phyloP scores from a whole-genome alignment of 2,888 invertebrate genomes.

The Penaeus monodon region DNA sequence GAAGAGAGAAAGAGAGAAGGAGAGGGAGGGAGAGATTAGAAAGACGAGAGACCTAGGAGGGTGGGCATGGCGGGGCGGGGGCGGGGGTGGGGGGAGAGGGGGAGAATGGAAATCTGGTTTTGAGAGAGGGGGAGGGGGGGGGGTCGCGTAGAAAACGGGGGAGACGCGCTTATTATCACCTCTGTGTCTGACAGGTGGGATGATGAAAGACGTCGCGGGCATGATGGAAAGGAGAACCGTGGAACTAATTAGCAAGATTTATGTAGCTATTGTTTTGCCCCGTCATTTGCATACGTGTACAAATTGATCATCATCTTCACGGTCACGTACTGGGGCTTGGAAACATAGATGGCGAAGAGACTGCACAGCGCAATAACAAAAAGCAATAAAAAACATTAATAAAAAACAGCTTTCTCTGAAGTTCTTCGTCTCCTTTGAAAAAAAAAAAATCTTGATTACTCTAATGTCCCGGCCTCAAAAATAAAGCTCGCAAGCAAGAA shows the following conservation, averaged over 20 bases:
- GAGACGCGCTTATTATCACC: constrained; percentile 57
- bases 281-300: constrained; percentile 61
- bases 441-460: constrained; percentile 25
- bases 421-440: not conserved
- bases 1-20: not conserved
- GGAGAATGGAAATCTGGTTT: constrained; percentile 3
- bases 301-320: constrained; percentile 59
- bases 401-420: not conserved
- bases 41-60: not conserved
- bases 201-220: constrained; percentile 58
- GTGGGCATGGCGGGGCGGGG: not conserved
- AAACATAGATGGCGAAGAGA: not conserved
- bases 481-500: constrained; percentile 31
- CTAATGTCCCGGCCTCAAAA: constrained; percentile 31
- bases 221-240: constrained; percentile 60
- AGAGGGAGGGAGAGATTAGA: constrained; percentile 9
- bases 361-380: not conserved
- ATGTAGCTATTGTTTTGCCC: constrained; percentile 55
- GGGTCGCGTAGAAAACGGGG: constrained; percentile 43
- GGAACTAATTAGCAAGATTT: constrained; percentile 62
- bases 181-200: constrained; percentile 54
- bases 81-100: not conserved
- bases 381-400: not conserved
- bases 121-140: constrained; percentile 15
- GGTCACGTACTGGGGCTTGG: constrained; percentile 44